phyloP scores from a whole-genome alignment of 2,888 invertebrate genomes.

The Plebejus melissa region DNA sequence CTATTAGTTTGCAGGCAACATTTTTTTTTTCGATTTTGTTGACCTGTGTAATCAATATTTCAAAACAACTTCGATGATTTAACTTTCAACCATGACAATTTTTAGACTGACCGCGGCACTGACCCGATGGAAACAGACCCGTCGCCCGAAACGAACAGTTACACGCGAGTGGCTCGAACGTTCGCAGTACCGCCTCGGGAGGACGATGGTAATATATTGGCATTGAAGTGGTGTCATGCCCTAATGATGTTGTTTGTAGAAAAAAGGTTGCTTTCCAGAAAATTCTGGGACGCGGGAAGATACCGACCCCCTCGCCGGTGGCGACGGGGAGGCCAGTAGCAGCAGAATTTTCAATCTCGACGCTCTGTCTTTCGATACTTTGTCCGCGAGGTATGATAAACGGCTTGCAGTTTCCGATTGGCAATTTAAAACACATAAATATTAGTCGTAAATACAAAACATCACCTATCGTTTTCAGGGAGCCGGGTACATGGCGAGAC shows the following conservation, averaged over 20 bases:
- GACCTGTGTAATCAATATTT: too few relatives aligned
- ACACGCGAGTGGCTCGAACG: constrained; percentile 42
- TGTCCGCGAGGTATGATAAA: constrained; percentile 47
- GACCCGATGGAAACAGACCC: constrained; percentile 83
- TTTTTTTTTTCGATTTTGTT: too few relatives aligned
- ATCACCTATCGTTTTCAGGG: constrained; percentile 44
- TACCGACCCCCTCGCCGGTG: constrained; percentile 32
- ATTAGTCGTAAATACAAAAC: neutral
- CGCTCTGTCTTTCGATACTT: constrained; percentile 58
- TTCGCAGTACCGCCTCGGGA: constrained; percentile 37
- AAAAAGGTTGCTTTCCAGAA: constrained; percentile 13
- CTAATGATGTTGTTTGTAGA: neutral
- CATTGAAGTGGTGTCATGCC: neutral
- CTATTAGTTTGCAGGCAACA: too few relatives aligned
- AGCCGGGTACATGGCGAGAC: constrained; percentile 48
- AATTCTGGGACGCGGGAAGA: constrained; percentile 20
- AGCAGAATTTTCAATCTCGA: constrained; percentile 60
- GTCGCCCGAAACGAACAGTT: constrained; percentile 45
- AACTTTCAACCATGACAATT: constrained; percentile 31
- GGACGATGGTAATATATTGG: constrained; percentile 34
- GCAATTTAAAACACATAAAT: neutral
- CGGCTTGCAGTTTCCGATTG: neutral
- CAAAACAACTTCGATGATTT: too few relatives aligned
- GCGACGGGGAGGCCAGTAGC: constrained; percentile 49
- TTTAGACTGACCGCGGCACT: constrained; percentile 83